These are phyloP conservation scores for Pelodytes ibericus DNA, from an alignment of 2,797 vertebrate genomes.

Conservation along the genomic window DNA sequence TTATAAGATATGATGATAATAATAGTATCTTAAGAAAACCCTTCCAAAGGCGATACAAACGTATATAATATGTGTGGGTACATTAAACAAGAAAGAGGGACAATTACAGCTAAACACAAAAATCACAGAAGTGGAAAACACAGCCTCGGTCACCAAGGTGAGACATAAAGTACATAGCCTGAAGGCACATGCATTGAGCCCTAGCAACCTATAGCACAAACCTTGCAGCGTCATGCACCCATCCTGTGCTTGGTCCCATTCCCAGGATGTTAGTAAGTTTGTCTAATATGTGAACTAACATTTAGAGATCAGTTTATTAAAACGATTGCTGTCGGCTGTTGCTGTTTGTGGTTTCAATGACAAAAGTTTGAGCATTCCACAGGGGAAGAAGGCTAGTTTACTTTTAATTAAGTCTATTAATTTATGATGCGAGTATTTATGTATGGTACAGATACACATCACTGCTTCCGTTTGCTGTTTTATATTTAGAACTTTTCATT, in stretches of 20 bases:
- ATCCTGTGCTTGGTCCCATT: conserved; percentile 22
- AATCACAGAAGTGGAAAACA: no score
- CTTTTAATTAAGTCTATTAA: conserved; percentile 2
- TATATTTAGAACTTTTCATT: neutral
- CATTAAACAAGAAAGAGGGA: no score
- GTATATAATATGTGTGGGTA: no score
- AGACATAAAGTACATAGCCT: no score
- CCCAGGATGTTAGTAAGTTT: conserved; percentile 35
- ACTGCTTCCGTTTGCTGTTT: neutral
- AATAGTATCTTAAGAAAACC: no score
- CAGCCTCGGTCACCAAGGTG: no score
- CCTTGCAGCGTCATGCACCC: conserved; percentile 23
- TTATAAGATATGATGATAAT: no score
- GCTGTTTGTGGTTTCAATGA: neutral
- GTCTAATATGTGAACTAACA: neutral
- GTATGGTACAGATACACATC: neutral
- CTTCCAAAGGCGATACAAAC: no score
- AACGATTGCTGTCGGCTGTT: neutral
- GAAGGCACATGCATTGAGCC: no score
- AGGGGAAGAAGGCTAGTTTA: neutral
- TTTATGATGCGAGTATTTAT: neutral
- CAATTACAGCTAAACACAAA: no score
- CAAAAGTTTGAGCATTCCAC: neutral
- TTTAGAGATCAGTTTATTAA: conserved; percentile 1
- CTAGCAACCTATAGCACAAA: no score